phyloP scores from a whole-genome alignment of 2,888 invertebrate genomes.

The Rotaria magnacalcarata region DNA sequence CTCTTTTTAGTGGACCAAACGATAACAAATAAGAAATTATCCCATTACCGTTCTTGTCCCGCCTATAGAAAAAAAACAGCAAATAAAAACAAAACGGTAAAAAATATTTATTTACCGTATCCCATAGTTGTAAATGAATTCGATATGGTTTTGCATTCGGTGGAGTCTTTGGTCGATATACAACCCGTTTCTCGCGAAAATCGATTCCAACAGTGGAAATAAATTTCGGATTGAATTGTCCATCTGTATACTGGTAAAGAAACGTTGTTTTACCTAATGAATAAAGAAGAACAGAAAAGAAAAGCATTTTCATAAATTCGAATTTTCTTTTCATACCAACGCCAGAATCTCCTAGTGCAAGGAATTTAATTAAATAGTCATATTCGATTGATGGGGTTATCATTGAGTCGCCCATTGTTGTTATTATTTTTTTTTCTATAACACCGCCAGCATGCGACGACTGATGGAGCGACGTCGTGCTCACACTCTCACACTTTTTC shows the following conservation, averaged over 20 bases:
- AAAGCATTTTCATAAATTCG: no score
- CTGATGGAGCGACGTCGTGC: slow-evolving; percentile 22
- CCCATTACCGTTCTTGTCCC: slow-evolving; percentile 39
- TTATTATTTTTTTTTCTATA: slow-evolving; percentile 3
- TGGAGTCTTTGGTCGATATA: slow-evolving; percentile 40
- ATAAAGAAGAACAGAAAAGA: neutral
- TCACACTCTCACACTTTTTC: neutral
- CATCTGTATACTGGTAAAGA: slow-evolving; percentile 89
- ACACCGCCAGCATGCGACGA: slow-evolving; percentile 18
- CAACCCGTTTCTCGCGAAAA: slow-evolving; percentile 77
- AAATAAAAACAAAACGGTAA: neutral
- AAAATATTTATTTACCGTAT: slow-evolving; percentile 29
- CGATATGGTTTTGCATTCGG: slow-evolving; percentile 41
- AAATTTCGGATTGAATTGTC: slow-evolving; percentile 81
- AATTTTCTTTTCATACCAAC: neutral
- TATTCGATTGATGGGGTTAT: slow-evolving; percentile 42
- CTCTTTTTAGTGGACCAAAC: no score
- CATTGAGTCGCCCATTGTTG: slow-evolving; percentile 34
- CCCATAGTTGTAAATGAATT: slow-evolving; percentile 46
- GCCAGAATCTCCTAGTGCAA: slow-evolving; percentile 40
- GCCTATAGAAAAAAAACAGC: slow-evolving; percentile 31
- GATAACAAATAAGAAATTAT: neutral
- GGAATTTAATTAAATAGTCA: slow-evolving; percentile 46
- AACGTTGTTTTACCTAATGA: slow-evolving; percentile 91
- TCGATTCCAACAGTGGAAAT: slow-evolving; percentile 95